Evolutionary conservation across 2,888 invertebrate genomes (phyloP).

Genomic region (Ecliptopera silaceata): DNA sequence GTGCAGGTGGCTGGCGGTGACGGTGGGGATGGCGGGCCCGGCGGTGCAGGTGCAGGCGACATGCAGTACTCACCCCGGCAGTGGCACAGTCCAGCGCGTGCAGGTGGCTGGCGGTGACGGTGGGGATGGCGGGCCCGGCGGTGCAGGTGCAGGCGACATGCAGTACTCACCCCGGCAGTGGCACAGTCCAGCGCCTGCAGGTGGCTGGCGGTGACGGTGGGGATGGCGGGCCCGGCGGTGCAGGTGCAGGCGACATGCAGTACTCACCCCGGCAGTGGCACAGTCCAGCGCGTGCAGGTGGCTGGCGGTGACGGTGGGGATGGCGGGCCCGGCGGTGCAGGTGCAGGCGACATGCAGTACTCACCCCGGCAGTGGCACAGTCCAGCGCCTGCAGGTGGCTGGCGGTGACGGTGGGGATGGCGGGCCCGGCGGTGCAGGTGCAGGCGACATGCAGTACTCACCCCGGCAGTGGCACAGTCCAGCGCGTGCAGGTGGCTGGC

Average conservation of each 20-base stretch:
- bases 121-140: background rate
- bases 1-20: too few relatives aligned
- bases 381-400: constrained; percentile 6
- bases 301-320: background rate
- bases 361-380: constrained; percentile 49
- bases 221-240: background rate
- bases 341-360: constrained; percentile 13
- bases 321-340: too few relatives aligned
- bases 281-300: too few relatives aligned
- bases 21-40: too few relatives aligned
- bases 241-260: background rate
- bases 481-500: too few relatives aligned
- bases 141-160: background rate
- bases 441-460: too few relatives aligned
- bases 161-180: constrained; percentile 52
- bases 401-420: background rate
- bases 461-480: too few relatives aligned
- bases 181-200: constrained; percentile 3
- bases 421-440: too few relatives aligned
- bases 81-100: background rate
- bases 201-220: background rate
- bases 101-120: background rate
- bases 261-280: background rate
- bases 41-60: background rate
- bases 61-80: constrained; percentile 49